These are phyloP conservation scores for Microplitis manilae DNA, from an alignment of 2,888 invertebrate genomes.

Conservation along the genomic window DNA sequence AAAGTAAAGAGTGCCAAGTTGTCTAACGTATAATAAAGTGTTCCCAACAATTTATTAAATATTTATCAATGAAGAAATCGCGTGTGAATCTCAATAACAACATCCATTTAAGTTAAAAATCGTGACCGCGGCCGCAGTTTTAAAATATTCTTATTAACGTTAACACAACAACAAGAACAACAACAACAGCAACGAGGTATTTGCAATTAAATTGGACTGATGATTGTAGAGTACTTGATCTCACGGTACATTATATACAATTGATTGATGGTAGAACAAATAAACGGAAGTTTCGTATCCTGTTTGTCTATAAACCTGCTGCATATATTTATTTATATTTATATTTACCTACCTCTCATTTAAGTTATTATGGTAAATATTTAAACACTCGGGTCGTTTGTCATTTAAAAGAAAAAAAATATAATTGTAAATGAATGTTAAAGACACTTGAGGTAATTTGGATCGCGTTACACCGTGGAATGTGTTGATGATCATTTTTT, in stretches of 20 bases:
- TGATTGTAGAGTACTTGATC: slow-evolving; percentile 5
- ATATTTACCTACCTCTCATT: not conserved
- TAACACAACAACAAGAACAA: not conserved
- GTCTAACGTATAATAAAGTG: not conserved
- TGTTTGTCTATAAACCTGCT: slow-evolving; percentile 16
- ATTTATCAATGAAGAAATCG: slow-evolving; percentile 23
- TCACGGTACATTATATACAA: slow-evolving; percentile 13
- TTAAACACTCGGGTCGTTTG: not conserved
- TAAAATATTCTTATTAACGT: not conserved
- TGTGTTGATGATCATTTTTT: not conserved
- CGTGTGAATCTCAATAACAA: slow-evolving; percentile 21
- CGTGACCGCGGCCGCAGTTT: no score
- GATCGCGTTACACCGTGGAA: not conserved
- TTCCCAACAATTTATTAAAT: not conserved
- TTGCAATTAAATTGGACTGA: slow-evolving; percentile 30
- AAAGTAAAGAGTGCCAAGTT: slow-evolving; percentile 12
- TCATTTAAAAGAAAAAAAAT: not conserved
- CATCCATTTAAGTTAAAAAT: no score
- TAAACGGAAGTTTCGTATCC: slow-evolving; percentile 40
- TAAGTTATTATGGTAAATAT: not conserved
- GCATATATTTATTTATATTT: slow-evolving; percentile 25
- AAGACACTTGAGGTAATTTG: not conserved
- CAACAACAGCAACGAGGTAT: not conserved
- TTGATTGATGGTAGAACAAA: slow-evolving; percentile 25
- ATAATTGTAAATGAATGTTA: not conserved